A percentile compares a stretch with the other conserved stretches of the same genome.
Conservation (phyloP, 1,140 invertebrate genomes). For the Cydia strobilella region DNA sequence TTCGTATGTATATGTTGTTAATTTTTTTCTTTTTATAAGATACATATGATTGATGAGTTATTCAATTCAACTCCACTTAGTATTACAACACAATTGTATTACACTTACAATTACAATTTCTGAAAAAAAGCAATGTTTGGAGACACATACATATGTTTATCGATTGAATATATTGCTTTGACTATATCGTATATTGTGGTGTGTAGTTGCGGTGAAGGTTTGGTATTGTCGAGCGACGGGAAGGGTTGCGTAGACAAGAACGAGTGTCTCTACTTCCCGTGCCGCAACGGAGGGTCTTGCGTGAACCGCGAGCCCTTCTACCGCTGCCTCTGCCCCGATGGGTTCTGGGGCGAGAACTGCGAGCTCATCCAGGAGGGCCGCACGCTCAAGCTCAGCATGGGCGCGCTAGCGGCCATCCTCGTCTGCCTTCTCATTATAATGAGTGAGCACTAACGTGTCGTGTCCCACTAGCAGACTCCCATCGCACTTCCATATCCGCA, state of each 20-base stretch:
- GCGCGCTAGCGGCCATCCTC: constrained; percentile 94
- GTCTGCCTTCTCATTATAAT: constrained; percentile 96
- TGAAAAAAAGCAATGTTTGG: neutral
- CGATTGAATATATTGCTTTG: constrained; percentile 44
- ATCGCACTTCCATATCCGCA: constrained; percentile 55
- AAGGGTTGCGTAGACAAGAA: constrained; percentile 96
- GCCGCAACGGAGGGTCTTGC: constrained; percentile 93
- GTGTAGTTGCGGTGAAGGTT: constrained; percentile 93
- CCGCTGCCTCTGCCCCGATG: constrained; percentile 92
- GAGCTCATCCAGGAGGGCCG: constrained; percentile 95
- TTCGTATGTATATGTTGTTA: constrained; percentile 17
- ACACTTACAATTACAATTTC: too few species aligned
- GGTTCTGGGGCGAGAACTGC: constrained; percentile 96
- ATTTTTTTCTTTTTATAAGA: neutral
- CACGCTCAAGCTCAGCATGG: constrained; percentile 95
- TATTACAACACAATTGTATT: too few species aligned
- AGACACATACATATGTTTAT: constrained; percentile 39
- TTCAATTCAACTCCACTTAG: too few species aligned
- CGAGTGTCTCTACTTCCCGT: constrained; percentile 95
- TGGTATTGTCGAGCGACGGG: constrained; percentile 91
- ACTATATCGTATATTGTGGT: constrained; percentile 57
- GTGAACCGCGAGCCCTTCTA: constrained; percentile 93
- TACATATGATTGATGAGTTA: neutral
- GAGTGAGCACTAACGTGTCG: constrained; percentile 85
- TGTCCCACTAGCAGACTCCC: constrained; percentile 51